phyloP scores from a whole-genome alignment of 2,797 vertebrate genomes.

The Coccyzus lansbergi region DNA sequence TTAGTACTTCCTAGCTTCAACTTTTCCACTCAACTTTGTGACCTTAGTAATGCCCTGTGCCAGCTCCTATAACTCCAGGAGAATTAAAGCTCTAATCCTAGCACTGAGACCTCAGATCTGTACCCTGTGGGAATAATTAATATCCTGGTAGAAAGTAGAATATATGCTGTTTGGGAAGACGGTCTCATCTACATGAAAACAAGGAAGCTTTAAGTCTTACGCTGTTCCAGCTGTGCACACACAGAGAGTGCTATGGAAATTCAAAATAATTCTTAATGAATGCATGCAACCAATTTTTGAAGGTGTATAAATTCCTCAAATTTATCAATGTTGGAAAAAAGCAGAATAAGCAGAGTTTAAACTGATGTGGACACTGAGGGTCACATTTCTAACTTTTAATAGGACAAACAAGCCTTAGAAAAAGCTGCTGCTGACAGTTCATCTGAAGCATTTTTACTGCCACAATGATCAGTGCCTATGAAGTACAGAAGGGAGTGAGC shows the following conservation, averaged over 20 bases:
- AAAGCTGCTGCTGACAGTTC: not conserved
- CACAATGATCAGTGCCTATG: not conserved
- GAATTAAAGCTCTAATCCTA: not conserved
- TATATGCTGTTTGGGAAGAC: not conserved
- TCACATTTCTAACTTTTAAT: not conserved
- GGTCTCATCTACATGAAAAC: not conserved
- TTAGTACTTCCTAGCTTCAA: not conserved
- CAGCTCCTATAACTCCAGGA: not conserved
- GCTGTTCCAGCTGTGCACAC: not conserved
- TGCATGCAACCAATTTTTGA: not conserved
- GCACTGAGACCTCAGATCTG: not conserved
- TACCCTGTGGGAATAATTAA: not conserved
- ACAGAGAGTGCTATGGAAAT: not conserved
- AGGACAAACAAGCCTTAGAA: not conserved
- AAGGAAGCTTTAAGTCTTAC: not conserved
- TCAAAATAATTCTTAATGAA: not conserved
- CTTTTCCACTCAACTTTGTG: not conserved
- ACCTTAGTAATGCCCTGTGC: not conserved
- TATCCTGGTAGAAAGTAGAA: not conserved
- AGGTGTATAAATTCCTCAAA: not conserved
- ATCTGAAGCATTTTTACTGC: not conserved
- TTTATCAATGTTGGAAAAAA: not conserved
- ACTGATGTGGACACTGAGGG: not conserved
- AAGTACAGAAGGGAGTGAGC: not conserved
- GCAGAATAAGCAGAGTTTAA: conserved; percentile 17